Percentiles rank a stretch among this genome's conserved stretches.
Conservation (phyloP, 2,888 invertebrate species). For the Homarus gammarus region DNA sequence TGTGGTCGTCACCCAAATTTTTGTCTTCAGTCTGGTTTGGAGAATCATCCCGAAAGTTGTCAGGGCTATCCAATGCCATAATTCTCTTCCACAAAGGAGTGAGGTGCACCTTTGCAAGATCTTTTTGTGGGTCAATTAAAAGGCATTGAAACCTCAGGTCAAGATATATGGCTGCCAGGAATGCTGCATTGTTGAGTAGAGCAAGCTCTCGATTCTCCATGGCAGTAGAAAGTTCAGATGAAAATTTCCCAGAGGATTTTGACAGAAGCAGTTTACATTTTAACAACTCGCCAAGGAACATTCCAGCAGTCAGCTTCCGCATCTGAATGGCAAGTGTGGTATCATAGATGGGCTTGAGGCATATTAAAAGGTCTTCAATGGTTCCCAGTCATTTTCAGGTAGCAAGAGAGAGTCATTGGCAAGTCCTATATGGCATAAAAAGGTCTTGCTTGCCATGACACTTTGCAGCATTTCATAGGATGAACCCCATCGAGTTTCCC, state of each 20-base stretch:
- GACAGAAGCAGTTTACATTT: neutral
- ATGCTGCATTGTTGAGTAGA: neutral
- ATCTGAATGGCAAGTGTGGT: neutral
- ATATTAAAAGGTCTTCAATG: neutral
- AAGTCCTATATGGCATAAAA: neutral
- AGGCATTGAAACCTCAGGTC: conserved; percentile 8
- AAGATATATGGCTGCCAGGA: neutral
- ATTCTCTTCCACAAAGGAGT: neutral
- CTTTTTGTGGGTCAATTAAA: neutral
- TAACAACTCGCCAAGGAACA: neutral
- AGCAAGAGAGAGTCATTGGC: neutral
- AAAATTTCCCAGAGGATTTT: neutral
- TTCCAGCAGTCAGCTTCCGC: neutral
- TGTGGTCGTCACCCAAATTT: no score
- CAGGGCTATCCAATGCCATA: neutral
- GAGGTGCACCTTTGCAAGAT: neutral
- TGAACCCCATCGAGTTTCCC: neutral
- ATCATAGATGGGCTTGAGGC: neutral
- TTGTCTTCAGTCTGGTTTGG: no score
- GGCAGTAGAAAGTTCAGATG: neutral
- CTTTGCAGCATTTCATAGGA: neutral
- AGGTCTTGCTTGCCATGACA: neutral
- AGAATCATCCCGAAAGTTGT: no score
- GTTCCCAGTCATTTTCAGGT: neutral
- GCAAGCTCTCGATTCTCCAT: neutral